These are phyloP conservation scores for Tipula helvola DNA, from an alignment of 2,888 invertebrate genomes.

Conservation along the genomic window DNA sequence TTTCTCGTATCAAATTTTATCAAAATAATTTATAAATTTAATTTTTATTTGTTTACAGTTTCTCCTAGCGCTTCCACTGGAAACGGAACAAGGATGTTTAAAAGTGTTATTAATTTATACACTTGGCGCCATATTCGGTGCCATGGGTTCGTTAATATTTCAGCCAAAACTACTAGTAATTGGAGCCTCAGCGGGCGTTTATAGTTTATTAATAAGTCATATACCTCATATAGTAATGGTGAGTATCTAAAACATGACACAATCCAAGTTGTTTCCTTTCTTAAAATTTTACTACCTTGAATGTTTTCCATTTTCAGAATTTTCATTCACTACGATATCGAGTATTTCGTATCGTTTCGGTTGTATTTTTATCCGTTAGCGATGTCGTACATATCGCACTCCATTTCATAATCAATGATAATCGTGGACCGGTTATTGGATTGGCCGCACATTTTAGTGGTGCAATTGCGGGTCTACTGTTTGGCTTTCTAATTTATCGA, in stretches of 20 bases:
- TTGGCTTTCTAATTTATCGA: constrained; percentile 46
- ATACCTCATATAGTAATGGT: constrained; percentile 70
- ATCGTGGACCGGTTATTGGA: constrained; percentile 42
- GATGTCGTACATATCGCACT: constrained; percentile 46
- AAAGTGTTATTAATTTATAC: constrained; percentile 59
- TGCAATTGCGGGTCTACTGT: constrained; percentile 49
- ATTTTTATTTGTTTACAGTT: constrained; percentile 19
- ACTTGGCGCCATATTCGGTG: constrained; percentile 62
- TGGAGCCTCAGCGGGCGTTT: constrained; percentile 85
- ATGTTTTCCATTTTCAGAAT: constrained; percentile 29
- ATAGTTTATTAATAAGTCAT: constrained; percentile 76
- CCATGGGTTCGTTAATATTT: constrained; percentile 60
- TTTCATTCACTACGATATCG: constrained; percentile 34
- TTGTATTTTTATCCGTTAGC: constrained; percentile 43
- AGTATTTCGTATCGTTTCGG: constrained; percentile 43
- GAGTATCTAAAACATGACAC: constrained; percentile 16
- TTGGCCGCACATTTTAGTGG: constrained; percentile 62
- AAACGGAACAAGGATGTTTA: constrained; percentile 61
- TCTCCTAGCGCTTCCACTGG: constrained; percentile 43
- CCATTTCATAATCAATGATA: constrained; percentile 35
- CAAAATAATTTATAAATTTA: no score
- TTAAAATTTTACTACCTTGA: neutral
- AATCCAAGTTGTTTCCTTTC: neutral
- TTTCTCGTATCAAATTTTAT: no score
- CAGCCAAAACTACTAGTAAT: constrained; percentile 65